Evolutionary conservation across 1,140 invertebrate genomes (phyloP), one percentile per base, ranked within the genome.

Genomic region (Temnothorax nylanderi): DNA sequence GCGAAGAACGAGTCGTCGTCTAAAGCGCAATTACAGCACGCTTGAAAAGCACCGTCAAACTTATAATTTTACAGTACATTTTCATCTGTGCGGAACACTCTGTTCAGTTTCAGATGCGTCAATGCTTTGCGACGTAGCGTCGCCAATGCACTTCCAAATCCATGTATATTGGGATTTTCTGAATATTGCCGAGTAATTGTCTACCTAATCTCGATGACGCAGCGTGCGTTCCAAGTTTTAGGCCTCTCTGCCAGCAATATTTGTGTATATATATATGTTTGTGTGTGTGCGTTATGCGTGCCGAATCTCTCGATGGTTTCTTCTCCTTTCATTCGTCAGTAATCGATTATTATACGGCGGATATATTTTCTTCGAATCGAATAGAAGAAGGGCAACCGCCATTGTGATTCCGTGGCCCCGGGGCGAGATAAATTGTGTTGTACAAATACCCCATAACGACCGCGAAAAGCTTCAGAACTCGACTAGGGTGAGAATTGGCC

Each of bases 351-450:
- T 90, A 69, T 47, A 90, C 77, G 49, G 78, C 64, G 76, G 84
- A 90, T 90, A 89, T 86, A 89, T 86, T 90, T 91, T 64, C 87
- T 90, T 86, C 78, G 64, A 60, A 56, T 74, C 78, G 74, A 88
- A 64, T 87, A 65, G 67, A 26, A 37, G 37, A 82, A 62, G 85
- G 56, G 32, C 72, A 75, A 80, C 82, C 76, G 76, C 76, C 74
- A 92, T 91, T 91, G 90, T 91, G 72, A 37, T 56, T 54, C 51
- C 51, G 64, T 72, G 84, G 54, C 85, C 88, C 41, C 72, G 64
- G 67, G 77, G 86, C 82, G 88, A 90, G 88, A 89, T 92, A 93
- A 93, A 93, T 93, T 93, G 91, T 92, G 92, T 90, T 92, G 92
- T 92, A 90, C 90, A 92, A 92, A 91, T 91, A 90, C 85, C 87